A percentile compares a stretch with the other conserved stretches of the same genome.
Conservation (phyloP, 2,113 vertebrate species). For the Melanostigma gelatinosum region DNA sequence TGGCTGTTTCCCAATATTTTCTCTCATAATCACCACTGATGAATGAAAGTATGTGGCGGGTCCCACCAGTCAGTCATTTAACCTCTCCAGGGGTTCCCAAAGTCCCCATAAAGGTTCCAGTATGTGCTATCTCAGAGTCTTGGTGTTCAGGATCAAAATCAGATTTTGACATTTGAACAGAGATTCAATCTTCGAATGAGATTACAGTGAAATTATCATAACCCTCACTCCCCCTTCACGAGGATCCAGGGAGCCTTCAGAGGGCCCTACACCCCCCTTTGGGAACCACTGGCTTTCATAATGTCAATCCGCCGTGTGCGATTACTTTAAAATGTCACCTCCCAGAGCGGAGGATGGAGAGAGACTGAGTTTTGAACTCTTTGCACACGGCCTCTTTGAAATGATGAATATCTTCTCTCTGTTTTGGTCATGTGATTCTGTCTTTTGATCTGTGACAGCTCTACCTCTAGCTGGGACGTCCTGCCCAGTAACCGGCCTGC, state of each 20-base stretch:
- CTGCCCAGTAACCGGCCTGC: conserved; percentile 78
- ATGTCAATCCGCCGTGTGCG: conserved; percentile 19
- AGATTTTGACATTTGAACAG: neutral
- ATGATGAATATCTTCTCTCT: conserved; percentile 35
- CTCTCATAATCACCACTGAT: conserved; percentile 17
- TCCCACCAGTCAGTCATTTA: conserved; percentile 13
- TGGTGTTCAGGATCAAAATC: neutral
- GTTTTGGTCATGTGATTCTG: conserved; percentile 60
- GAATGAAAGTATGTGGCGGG: conserved; percentile 5
- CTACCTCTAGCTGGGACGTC: conserved; percentile 86
- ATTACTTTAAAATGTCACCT: conserved; percentile 27
- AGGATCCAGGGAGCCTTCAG: neutral
- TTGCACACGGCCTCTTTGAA: conserved; percentile 32
- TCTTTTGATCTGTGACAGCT: conserved; percentile 78
- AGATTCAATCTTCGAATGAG: neutral
- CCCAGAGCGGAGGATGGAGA: neutral
- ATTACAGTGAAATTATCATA: neutral
- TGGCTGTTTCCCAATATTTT: conserved; percentile 35
- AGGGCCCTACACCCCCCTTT: conserved; percentile 2
- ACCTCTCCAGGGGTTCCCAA: conserved; percentile 33
- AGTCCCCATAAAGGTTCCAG: neutral
- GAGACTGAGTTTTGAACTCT: conserved; percentile 10
- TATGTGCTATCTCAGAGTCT: neutral
- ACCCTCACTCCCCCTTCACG: neutral
- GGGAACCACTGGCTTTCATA: conserved; percentile 36